A percentile compares a stretch with the other conserved stretches of the same genome.
Evolutionary conservation across 2,797 vertebrate species (phyloP).

Genomic region (Ara ararauna): DNA sequence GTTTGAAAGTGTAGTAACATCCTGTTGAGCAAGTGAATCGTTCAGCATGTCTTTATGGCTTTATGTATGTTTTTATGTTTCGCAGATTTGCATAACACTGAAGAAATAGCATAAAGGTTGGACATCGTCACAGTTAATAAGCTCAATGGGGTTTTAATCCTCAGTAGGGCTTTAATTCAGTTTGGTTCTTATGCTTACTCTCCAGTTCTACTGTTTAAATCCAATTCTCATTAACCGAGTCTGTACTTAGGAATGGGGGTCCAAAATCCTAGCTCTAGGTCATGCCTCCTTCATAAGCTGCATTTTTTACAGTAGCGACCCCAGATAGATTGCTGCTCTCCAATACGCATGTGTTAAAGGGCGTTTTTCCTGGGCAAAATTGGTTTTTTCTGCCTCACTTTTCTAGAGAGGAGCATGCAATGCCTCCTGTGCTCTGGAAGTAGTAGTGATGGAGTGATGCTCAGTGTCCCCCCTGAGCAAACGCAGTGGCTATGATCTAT

Average conservation of each 20-base stretch:
- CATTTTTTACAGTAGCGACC: background rate
- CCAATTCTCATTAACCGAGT: background rate
- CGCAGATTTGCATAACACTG: background rate
- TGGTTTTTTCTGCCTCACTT: background rate
- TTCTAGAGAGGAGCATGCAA: background rate
- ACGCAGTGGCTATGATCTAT: background rate
- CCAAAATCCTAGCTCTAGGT: background rate
- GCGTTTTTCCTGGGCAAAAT: background rate
- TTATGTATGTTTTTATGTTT: background rate
- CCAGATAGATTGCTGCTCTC: background rate
- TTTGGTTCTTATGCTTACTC: background rate
- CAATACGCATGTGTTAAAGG: accelerated
- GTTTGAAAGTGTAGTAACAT: background rate
- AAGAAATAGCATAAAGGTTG: background rate
- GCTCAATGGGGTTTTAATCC: background rate
- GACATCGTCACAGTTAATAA: background rate
- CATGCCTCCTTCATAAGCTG: background rate
- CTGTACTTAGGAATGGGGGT: background rate
- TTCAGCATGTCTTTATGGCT: background rate
- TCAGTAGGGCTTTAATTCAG: background rate
- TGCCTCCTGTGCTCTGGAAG: accelerated
- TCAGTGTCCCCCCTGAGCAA: background rate
- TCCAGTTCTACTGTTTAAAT: background rate
- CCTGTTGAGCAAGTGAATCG: background rate
- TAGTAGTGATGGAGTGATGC: background rate